Conservation (phyloP, 2,113 vertebrate genomes). For the Bujurquina vittata region DNA sequence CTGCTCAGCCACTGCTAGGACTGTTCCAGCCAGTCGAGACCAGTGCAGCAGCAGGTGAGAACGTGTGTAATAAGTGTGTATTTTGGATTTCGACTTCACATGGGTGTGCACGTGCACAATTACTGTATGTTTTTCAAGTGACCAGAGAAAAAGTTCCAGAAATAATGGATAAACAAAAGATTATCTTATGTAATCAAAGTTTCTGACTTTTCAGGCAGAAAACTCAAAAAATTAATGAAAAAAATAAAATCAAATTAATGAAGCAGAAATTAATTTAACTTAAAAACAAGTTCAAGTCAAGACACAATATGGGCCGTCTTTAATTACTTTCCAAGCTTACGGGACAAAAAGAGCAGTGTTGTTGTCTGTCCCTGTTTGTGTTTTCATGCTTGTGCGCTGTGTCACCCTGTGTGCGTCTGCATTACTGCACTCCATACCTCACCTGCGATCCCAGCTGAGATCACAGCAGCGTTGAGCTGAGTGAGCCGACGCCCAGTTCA, state of each 20-base stretch:
- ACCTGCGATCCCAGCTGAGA: conserved; percentile 18
- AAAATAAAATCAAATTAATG: background rate
- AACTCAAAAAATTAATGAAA: too few species aligned
- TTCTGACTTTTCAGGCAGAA: too few species aligned
- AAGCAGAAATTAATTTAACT: background rate
- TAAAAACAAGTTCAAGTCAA: accelerated
- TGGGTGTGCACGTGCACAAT: background rate
- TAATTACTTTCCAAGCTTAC: background rate
- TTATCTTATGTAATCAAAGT: background rate
- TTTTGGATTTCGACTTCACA: background rate
- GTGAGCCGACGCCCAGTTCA: conserved; percentile 12
- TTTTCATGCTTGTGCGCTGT: background rate
- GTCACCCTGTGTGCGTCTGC: background rate
- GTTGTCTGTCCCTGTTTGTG: background rate
- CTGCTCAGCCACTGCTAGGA: conserved; percentile 12
- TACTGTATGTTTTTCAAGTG: background rate
- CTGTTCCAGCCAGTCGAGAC: conserved; percentile 23
- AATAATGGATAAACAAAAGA: background rate
- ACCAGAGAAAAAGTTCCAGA: background rate
- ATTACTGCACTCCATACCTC: background rate
- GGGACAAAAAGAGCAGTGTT: background rate
- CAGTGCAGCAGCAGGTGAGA: conserved; percentile 50
- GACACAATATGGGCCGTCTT: background rate
- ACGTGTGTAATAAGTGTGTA: background rate
- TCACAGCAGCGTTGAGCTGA: background rate